Base-by-base conservation (phyloP, 2,113 vertebrate species). In the Urocolius indicus region DNA sequence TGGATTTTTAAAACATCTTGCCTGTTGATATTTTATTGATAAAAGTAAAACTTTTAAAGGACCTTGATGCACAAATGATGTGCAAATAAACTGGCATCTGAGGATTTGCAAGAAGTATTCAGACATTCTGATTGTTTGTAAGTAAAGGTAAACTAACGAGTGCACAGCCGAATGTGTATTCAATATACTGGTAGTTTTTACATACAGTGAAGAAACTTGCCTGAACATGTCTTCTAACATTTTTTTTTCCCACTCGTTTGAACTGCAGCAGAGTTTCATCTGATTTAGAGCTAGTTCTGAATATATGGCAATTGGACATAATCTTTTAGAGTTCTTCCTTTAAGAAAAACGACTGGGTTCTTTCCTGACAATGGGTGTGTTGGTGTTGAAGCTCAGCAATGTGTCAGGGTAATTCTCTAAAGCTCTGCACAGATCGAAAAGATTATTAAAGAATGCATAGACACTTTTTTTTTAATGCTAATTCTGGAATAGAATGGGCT, bases 401-500 rank as follows among this genome's bases (percentile, higher is more conserved):
- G 55, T 41, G 22, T 74, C 67, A 62, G 49, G 45, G 52, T 65
- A 63, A n/a, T 95, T 96, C 57, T 93, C n/a, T 36, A 57, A 69
- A 90, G 51, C 62, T 79, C 41, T 48, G 22, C 13, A 46, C 32
- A 86, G 68, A 74, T 67, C 1, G 6, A 45, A 91, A 89, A 78
- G 38, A 57, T 90, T 79, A 57, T 19, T 92, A 76, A 88, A 86
- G 72, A 90, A 59, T 78, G 12, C 62, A 71, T 29, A 62, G 63
- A 52, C 14, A 41, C 16, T 72, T 93, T 79, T 92, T 74, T 67
- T 71, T 34, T 41, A 41, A 14, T 85, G 74, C 54, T 69, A 29
- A 66, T 21, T 85, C 57, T 96, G 86, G 90, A 89, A 73, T 68
- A 67, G 86, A 94, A 93, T 51, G 52, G 69, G 36, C 81, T 93